A percentile compares a stretch with the other conserved stretches of the same genome.
phyloP scores from a whole-genome alignment of 2,797 vertebrate genomes.

The Sphaeramia orbicularis region DNA sequence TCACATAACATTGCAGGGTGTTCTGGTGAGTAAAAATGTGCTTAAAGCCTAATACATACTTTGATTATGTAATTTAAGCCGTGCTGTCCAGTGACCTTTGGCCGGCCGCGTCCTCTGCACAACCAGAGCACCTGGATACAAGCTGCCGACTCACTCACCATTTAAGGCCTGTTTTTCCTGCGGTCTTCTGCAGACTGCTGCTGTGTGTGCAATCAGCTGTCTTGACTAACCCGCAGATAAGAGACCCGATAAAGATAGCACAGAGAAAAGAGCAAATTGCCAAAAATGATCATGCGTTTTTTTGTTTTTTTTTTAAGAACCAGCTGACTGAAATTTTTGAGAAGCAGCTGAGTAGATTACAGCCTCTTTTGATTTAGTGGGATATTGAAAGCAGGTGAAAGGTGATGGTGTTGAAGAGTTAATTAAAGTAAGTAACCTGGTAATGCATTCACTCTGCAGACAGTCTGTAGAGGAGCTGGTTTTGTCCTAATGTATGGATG shows the following conservation, averaged over 20 bases:
- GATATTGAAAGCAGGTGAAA: constrained; percentile 59
- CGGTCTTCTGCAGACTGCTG: constrained; percentile 40
- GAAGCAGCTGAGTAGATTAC: constrained; percentile 21
- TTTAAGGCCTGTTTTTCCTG: constrained; percentile 44
- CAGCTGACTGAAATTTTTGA: not conserved
- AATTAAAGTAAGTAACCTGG: constrained; percentile 72
- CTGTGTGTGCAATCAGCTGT: constrained; percentile 52
- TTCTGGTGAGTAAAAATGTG: constrained; percentile 13
- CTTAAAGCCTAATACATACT: constrained; percentile 42
- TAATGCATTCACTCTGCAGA: constrained; percentile 45
- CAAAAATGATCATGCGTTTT: too few species aligned
- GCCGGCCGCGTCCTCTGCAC: constrained; percentile 46
- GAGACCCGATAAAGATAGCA: constrained; percentile 26
- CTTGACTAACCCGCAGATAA: constrained; percentile 41
- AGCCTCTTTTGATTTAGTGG: constrained; percentile 33
- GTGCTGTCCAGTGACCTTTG: constrained; percentile 67
- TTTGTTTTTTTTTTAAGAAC: not conserved
- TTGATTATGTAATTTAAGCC: constrained; percentile 65
- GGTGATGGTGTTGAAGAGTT: constrained; percentile 58
- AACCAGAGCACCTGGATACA: constrained; percentile 43
- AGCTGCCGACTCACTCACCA: constrained; percentile 42
- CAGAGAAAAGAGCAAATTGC: constrained; percentile 8
- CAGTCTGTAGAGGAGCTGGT: constrained; percentile 55
- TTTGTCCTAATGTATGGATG: constrained; percentile 69
- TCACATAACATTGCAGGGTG: constrained; percentile 2